phyloP scores from a whole-genome alignment of 1,140 invertebrate species.

The Acyrthosiphon pisum region DNA sequence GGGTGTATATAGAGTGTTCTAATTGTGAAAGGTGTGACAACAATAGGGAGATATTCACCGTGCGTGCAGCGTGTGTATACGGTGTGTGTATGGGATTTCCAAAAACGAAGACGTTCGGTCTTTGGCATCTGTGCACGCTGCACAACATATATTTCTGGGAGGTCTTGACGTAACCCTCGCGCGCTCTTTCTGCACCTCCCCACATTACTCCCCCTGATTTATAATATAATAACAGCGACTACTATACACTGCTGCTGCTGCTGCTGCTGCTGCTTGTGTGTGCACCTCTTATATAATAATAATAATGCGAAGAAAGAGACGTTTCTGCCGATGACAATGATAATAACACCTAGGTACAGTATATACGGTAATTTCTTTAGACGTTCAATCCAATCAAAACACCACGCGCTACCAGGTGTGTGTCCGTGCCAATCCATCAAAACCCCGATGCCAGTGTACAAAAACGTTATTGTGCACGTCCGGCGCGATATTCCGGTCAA shows the following conservation, averaged over 20 bases:
- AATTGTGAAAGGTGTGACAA: conserved; percentile 52
- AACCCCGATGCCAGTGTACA: conserved; percentile 19
- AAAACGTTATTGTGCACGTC: conserved; percentile 53
- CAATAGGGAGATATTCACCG: conserved; percentile 36
- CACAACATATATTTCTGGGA: conserved; percentile 23
- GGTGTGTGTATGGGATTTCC: conserved; percentile 25
- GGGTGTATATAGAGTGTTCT: conserved; percentile 26
- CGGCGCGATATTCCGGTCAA: conserved; percentile 54
- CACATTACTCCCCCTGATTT: background rate
- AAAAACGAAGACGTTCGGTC: conserved; percentile 22
- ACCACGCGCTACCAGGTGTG: conserved; percentile 52
- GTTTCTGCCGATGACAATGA: conserved; percentile 47
- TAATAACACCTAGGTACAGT: conserved; percentile 35
- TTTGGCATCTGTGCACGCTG: conserved; percentile 31
- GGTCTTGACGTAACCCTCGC: conserved; percentile 52
- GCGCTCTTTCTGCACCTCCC: background rate
- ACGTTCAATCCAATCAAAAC: conserved; percentile 52
- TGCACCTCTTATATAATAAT: background rate
- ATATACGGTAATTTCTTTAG: conserved; percentile 30
- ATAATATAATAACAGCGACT: background rate
- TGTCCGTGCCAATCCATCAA: conserved; percentile 53
- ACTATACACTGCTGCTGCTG: background rate
- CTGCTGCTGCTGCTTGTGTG: background rate
- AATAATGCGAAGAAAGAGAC: conserved; percentile 28
- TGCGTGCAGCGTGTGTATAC: background rate